A percentile compares a stretch with the other conserved stretches of the same genome.
Evolutionary conservation across 2,888 invertebrate species (phyloP).

Genomic region (Mystacides longicornis): DNA sequence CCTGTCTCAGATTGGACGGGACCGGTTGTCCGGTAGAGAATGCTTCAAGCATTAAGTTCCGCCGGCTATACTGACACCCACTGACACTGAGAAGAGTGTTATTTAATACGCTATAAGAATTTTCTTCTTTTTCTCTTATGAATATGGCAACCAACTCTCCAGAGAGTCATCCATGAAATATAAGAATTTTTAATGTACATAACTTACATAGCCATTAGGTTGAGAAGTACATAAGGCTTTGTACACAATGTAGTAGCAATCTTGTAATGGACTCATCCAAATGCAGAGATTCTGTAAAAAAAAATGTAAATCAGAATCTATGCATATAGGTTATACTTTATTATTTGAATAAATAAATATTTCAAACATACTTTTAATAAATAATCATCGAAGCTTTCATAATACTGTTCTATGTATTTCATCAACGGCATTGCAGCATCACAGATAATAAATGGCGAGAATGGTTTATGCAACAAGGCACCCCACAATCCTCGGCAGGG

Average conservation of each 20-base stretch:
- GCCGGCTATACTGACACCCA: too few species aligned
- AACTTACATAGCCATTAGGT: constrained; percentile 23
- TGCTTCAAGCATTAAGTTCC: too few species aligned
- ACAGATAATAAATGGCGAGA: constrained; percentile 41
- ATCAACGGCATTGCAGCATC: constrained; percentile 36
- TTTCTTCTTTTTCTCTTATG: constrained; percentile 11
- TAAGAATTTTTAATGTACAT: neutral
- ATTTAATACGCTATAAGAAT: too few species aligned
- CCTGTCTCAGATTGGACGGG: too few species aligned
- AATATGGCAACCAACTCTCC: too few species aligned
- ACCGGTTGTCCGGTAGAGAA: too few species aligned
- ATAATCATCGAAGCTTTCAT: constrained; percentile 44
- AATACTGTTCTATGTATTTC: constrained; percentile 46
- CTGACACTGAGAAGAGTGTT: too few species aligned
- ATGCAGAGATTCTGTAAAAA: constrained; percentile 39
- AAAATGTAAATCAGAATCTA: constrained; percentile 23
- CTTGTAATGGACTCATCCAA: constrained; percentile 46
- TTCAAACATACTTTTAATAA: constrained; percentile 45
- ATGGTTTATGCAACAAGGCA: constrained; percentile 39
- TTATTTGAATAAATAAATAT: neutral
- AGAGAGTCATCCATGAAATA: too few species aligned
- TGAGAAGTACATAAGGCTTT: constrained; percentile 21
- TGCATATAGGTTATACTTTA: neutral
- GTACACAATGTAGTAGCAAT: constrained; percentile 27
- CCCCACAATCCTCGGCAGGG: constrained; percentile 36